These are phyloP conservation scores for Cotesia typhae DNA, from an alignment of 1,140 invertebrate genomes.

Conservation along the genomic window DNA sequence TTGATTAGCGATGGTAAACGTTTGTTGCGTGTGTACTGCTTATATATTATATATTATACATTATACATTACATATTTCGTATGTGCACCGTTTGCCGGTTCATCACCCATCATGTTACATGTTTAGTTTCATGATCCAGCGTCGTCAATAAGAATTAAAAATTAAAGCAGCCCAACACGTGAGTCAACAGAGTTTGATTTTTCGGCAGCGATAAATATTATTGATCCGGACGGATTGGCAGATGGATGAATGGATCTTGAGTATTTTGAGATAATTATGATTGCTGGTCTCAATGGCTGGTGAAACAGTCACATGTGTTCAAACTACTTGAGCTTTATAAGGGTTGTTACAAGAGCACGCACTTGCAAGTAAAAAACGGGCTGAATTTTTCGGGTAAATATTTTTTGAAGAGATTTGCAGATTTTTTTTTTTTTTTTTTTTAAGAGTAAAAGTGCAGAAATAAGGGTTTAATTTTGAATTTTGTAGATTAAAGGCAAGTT, in stretches of 20 bases:
- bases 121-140: background rate
- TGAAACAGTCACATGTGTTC: conserved; percentile 11
- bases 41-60: background rate
- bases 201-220: background rate
- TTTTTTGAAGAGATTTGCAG: too few species aligned
- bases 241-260: background rate
- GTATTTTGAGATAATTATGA: conserved; percentile 13
- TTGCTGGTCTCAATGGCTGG: conserved; percentile 10
- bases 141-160: background rate
- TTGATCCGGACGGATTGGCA: background rate
- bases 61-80: too few species aligned
- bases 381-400: too few species aligned
- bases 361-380: background rate
- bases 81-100: background rate
- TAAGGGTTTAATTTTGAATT: too few species aligned
- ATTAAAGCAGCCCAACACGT: background rate
- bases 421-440: too few species aligned
- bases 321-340: conserved; percentile 13
- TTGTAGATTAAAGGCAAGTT: too few species aligned
- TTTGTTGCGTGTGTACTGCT: conserved; percentile 6
- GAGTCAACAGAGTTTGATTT: too few species aligned
- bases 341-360: background rate
- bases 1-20: conserved; percentile 27
- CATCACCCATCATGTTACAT: background rate
- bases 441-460: too few species aligned